These are phyloP conservation scores for Cryptus armator DNA, from an alignment of 2,888 invertebrate species.

Conservation along the genomic window DNA sequence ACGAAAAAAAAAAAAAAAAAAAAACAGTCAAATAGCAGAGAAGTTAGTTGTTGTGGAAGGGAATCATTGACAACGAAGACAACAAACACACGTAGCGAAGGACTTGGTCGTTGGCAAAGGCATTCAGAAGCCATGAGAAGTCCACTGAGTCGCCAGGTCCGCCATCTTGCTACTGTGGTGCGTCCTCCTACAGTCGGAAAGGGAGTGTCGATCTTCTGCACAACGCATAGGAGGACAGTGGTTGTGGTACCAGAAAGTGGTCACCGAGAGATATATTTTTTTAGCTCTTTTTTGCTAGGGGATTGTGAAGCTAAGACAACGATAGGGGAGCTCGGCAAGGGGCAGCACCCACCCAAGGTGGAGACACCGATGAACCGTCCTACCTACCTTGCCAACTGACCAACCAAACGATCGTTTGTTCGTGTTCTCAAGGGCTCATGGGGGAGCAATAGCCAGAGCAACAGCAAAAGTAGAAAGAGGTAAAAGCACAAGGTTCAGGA, in stretches of 20 bases:
- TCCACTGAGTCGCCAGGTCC: constrained; percentile 67
- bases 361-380: constrained; percentile 81
- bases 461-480: constrained; percentile 57
- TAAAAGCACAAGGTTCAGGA: constrained; percentile 50
- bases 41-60: constrained; percentile 28
- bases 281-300: constrained; percentile 40
- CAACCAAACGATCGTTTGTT: constrained; percentile 85
- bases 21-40: background rate
- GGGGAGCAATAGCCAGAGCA: constrained; percentile 57
- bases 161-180: constrained; percentile 79
- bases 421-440: constrained; percentile 69
- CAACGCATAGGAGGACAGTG: constrained; percentile 20
- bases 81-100: constrained; percentile 17
- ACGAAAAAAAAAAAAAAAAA: background rate
- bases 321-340: constrained; percentile 51
- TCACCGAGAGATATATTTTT: constrained; percentile 46
- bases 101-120: constrained; percentile 17
- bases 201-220: constrained; percentile 77
- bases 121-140: constrained; percentile 39
- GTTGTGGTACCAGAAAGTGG: constrained; percentile 43
- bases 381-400: constrained; percentile 82
- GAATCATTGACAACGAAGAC: constrained; percentile 52
- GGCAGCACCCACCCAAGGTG: constrained; percentile 73
- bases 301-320: constrained; percentile 53
- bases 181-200: constrained; percentile 76